A percentile compares a stretch with the other conserved stretches of the same genome.
phyloP scores from a whole-genome alignment of 2,797 vertebrate genomes.

The Rhinoraja longicauda region DNA sequence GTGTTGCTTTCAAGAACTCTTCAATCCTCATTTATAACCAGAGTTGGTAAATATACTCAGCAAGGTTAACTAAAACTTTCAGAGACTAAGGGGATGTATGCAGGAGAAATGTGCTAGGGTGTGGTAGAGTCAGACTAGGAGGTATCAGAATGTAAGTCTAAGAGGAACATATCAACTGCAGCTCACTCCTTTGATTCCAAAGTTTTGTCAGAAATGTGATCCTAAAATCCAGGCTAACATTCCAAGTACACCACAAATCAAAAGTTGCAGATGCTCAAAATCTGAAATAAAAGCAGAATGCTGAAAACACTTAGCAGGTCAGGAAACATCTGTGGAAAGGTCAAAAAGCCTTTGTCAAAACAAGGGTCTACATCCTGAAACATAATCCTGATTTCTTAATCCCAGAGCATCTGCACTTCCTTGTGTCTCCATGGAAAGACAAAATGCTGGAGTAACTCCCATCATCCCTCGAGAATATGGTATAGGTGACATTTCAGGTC shows the following conservation, averaged over 20 bases:
- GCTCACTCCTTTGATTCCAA: neutral
- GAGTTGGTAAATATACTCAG: neutral
- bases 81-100: neutral
- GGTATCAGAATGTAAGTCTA: neutral
- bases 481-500: no score
- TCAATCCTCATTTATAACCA: neutral
- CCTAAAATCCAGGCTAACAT: neutral
- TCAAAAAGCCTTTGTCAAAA: no score
- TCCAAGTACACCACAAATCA: neutral
- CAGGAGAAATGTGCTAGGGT: neutral
- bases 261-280: no score
- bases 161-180: neutral
- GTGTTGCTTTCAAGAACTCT: neutral
- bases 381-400: no score
- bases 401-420: no score
- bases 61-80: neutral
- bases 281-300: no score
- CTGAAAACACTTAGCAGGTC: no score
- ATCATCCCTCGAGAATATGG: no score
- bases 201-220: neutral
- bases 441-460: no score
- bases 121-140: neutral
- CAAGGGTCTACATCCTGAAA: no score
- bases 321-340: no score
- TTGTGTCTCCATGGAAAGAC: no score